Evolutionary conservation across 2,113 vertebrate species (phyloP), one percentile per base, ranked within the genome.

Genomic region (Tupaia chinensis): DNA sequence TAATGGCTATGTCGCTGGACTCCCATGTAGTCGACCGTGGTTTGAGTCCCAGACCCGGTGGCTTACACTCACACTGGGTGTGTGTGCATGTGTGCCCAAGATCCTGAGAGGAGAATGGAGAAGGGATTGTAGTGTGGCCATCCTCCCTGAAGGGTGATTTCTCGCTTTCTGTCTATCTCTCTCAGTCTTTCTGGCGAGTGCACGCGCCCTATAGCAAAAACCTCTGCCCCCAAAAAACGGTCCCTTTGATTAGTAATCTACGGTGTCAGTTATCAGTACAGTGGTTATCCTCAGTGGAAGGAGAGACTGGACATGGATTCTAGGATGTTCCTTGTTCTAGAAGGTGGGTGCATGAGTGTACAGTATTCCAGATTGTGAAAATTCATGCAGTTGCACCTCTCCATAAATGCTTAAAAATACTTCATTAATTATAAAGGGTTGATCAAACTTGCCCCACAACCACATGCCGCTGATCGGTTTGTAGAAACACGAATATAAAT

Each of bases 241-340:
- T 77, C 54, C n/a, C 63, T 92, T 84, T 92, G 68, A 15, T 63
- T 84, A 94, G 73, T 80, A 70, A 89, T 58, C 34, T 60, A 8
- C 13, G 32, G 16, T 76, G 16, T 89, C 74, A 87, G 53, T 94
- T 58, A 27, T 89, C 63, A 94, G 56, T 25, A 76, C 3, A 20
- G 54, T 27, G 34, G 9, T 13, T 25, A n/a, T 9, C 0, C 15
- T 9, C 9, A 32, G 23, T 9, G 19, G 27, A 81, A 27, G 5
- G 44, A 92, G 8, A 70, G 72, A 29, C 9, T 29, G n/a, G 77
- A 27, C 2, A 0, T 16, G 29, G 10, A n/a, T 7, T 22, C 29
- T 22, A 69, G 22, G 53, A 54, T 63, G 9, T 34, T 60, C 87
- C 70, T 82, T 65, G 4, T 88, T 88, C 27, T 79, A 27, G 22